phyloP scores from a whole-genome alignment of 2,888 invertebrate genomes.

The Ornithoptera alexandrae region DNA sequence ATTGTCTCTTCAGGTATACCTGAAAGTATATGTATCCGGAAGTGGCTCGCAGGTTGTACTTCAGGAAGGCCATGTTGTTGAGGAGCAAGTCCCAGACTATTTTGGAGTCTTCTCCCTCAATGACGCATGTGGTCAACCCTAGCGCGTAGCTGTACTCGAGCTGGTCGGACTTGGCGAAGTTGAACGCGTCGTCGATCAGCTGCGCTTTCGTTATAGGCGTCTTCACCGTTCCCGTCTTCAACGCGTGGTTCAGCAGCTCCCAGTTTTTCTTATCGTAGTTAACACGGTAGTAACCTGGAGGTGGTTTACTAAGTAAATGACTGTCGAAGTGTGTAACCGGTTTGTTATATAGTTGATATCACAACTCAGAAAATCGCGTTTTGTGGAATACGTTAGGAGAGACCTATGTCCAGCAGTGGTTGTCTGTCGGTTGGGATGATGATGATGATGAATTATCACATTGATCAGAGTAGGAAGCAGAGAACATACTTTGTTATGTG shows the following conservation, averaged over 20 bases:
- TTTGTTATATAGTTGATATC: too few relatives aligned
- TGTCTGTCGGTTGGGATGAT: too few relatives aligned
- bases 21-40: constrained; percentile 75
- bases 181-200: constrained; percentile 86
- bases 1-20: constrained; percentile 40
- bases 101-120: constrained; percentile 80
- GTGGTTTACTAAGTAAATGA: neutral
- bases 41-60: constrained; percentile 68
- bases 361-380: too few relatives aligned
- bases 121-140: constrained; percentile 82
- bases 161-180: constrained; percentile 80
- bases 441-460: too few relatives aligned
- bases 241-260: constrained; percentile 70
- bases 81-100: constrained; percentile 84
- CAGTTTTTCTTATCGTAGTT: constrained; percentile 82
- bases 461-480: too few relatives aligned
- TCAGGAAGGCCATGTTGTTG: constrained; percentile 76
- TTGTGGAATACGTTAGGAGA: too few relatives aligned
- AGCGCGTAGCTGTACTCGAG: constrained; percentile 82
- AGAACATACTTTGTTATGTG: too few relatives aligned
- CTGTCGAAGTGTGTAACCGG: too few relatives aligned
- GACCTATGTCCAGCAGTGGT: too few relatives aligned
- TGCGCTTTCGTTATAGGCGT: constrained; percentile 83
- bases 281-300: constrained; percentile 81
- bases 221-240: constrained; percentile 74